Conservation (phyloP, 2,888 invertebrate genomes). For the Hesperia comma region DNA sequence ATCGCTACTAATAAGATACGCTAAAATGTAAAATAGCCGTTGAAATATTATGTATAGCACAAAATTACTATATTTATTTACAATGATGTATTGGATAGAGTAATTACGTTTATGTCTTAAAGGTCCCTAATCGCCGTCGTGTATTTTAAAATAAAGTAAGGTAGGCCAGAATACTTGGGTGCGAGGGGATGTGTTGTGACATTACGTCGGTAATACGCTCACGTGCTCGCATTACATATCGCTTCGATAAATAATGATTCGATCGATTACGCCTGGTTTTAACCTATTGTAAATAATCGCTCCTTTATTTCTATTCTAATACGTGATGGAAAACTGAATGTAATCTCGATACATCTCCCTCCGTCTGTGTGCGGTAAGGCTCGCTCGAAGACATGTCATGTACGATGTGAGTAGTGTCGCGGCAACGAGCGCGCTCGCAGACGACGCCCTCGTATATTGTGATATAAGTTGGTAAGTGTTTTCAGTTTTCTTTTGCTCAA, state of each 20-base stretch:
- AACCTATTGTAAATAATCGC: slow-evolving; percentile 57
- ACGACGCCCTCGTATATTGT: slow-evolving; percentile 65
- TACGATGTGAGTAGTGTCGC: slow-evolving; percentile 61
- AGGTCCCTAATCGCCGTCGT: slow-evolving; percentile 41
- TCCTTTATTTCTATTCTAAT: background rate
- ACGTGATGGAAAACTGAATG: background rate
- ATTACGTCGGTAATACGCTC: slow-evolving; percentile 53
- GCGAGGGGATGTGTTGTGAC: slow-evolving; percentile 56
- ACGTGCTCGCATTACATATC: slow-evolving; percentile 64
- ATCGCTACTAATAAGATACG: slow-evolving; percentile 4
- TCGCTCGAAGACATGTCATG: background rate
- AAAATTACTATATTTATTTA: slow-evolving; percentile 16
- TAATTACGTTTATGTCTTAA: slow-evolving; percentile 23
- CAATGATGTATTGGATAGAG: slow-evolving; percentile 5
- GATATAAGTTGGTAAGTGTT: slow-evolving; percentile 72
- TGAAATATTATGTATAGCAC: slow-evolving; percentile 21
- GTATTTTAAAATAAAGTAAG: slow-evolving; percentile 50
- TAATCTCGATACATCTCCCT: slow-evolving; percentile 7
- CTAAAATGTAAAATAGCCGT: slow-evolving; percentile 16
- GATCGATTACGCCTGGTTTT: slow-evolving; percentile 50
- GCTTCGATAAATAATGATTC: slow-evolving; percentile 40
- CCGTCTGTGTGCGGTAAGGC: slow-evolving; percentile 10
- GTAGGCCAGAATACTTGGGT: slow-evolving; percentile 52
- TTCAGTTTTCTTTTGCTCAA: slow-evolving; percentile 71
- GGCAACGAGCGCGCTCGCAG: slow-evolving; percentile 48